Conservation (phyloP, 2,888 invertebrate genomes). For the Himalopsyche tibetana region DNA sequence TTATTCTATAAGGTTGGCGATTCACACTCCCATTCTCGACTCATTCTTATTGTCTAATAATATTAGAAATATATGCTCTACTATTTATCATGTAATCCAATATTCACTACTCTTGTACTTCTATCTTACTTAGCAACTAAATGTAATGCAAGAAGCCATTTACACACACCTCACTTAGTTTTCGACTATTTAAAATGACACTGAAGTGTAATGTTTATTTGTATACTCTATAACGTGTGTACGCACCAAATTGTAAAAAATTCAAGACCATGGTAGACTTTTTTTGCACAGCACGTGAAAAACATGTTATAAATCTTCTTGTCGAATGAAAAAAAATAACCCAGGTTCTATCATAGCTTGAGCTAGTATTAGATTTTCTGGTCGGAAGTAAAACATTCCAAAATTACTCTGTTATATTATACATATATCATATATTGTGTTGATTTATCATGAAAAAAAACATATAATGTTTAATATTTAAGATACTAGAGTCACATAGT, state of each 20-base stretch:
- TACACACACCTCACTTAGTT: slow-evolving; percentile 16
- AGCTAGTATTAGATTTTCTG: slow-evolving; percentile 41
- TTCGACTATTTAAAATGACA: slow-evolving; percentile 14
- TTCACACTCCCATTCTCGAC: slow-evolving; percentile 46
- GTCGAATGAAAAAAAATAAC: neutral
- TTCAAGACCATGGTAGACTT: neutral
- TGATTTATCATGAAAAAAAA: slow-evolving; percentile 40
- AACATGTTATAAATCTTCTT: slow-evolving; percentile 32
- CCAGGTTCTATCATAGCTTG: slow-evolving; percentile 32
- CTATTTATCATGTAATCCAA: slow-evolving; percentile 63
- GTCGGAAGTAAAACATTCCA: slow-evolving; percentile 30
- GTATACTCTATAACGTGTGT: neutral
- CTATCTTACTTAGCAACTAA: slow-evolving; percentile 52
- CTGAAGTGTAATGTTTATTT: neutral
- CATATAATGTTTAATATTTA: slow-evolving; percentile 50
- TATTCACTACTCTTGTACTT: slow-evolving; percentile 64
- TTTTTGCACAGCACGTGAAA: slow-evolving; percentile 16
- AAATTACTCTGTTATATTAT: slow-evolving; percentile 34
- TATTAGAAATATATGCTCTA: slow-evolving; percentile 59
- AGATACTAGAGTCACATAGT: slow-evolving; percentile 60
- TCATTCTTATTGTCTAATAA: slow-evolving; percentile 63
- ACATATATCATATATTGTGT: slow-evolving; percentile 37
- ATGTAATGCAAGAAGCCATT: slow-evolving; percentile 36
- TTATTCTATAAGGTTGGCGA: slow-evolving; percentile 59
- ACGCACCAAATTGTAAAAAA: slow-evolving; percentile 6